These are phyloP conservation scores for Drosophila asahinai DNA, from an alignment of 1,140 invertebrate genomes.

Conservation along the genomic window DNA sequence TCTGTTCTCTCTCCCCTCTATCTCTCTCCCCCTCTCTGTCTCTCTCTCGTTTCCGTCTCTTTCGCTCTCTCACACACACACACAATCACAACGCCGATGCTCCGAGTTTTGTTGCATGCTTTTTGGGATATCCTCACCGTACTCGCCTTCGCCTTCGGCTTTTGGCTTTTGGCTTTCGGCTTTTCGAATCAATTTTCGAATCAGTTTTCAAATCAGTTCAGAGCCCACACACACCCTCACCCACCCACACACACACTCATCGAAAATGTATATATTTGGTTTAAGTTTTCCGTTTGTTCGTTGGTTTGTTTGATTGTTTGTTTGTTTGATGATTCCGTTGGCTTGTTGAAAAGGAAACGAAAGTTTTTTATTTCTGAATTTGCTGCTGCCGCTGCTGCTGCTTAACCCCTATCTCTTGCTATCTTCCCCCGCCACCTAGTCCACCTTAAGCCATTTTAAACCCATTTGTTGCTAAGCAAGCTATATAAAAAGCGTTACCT, in stretches of 20 bases:
- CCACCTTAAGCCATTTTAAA: background rate
- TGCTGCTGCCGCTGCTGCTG: constrained; percentile 56
- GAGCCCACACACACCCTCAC: background rate
- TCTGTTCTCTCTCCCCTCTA: constrained; percentile 18
- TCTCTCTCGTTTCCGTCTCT: background rate
- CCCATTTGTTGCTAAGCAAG: constrained; percentile 39
- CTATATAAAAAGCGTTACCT: constrained; percentile 37
- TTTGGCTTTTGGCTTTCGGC: constrained; percentile 40
- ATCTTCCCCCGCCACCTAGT: constrained; percentile 24
- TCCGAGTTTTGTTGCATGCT: constrained; percentile 50
- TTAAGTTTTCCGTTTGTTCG: constrained; percentile 42
- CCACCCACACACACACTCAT: constrained; percentile 3
- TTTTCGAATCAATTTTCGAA: constrained; percentile 17
- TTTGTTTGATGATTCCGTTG: constrained; percentile 48
- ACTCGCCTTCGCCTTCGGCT: constrained; percentile 16
- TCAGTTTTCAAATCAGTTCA: constrained; percentile 11
- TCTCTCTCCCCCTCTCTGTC: constrained; percentile 13
- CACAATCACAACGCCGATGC: constrained; percentile 20
- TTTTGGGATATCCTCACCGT: constrained; percentile 31
- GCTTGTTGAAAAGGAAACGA: constrained; percentile 46
- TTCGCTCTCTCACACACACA: constrained; percentile 9
- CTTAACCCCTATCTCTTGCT: constrained; percentile 18
- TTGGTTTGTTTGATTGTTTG: constrained; percentile 56
- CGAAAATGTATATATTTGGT: constrained; percentile 39
- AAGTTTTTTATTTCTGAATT: constrained; percentile 42